Conservation (phyloP, 2,888 invertebrate genomes). For the Scaptomyza cyrtandrae region DNA sequence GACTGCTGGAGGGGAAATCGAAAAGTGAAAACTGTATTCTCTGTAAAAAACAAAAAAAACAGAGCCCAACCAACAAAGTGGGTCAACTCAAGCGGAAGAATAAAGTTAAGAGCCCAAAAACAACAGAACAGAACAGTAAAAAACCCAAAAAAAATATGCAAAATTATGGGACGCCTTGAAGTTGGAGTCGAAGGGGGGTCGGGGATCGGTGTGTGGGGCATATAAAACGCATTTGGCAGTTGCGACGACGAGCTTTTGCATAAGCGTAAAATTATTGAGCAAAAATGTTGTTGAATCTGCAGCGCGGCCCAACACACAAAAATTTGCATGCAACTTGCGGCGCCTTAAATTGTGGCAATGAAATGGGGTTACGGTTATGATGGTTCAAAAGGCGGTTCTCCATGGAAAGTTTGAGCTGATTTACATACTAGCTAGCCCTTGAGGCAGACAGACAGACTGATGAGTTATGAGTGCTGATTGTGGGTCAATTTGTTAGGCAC, state of each 20-base stretch:
- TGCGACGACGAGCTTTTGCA: slow-evolving; percentile 35
- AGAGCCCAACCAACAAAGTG: slow-evolving; percentile 36
- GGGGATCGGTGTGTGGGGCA: neutral
- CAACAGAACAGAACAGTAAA: neutral
- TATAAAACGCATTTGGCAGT: slow-evolving; percentile 3
- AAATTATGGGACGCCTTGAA: slow-evolving; percentile 42
- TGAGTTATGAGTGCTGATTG: slow-evolving; percentile 36
- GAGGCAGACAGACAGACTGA: neutral
- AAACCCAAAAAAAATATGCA: slow-evolving; percentile 34
- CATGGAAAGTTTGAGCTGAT: slow-evolving; percentile 6
- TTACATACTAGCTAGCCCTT: slow-evolving; percentile 26
- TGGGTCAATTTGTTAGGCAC: slow-evolving; percentile 52
- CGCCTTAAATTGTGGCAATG: slow-evolving; percentile 26
- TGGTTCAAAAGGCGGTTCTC: no score
- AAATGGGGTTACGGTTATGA: neutral
- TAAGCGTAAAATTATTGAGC: slow-evolving; percentile 57
- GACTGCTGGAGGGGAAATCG: neutral
- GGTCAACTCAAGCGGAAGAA: slow-evolving; percentile 50
- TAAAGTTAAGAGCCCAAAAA: slow-evolving; percentile 3
- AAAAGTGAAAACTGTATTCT: slow-evolving; percentile 21
- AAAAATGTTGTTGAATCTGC: slow-evolving; percentile 16
- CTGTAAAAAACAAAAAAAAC: neutral
- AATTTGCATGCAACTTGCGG: slow-evolving; percentile 52
- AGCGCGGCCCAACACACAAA: slow-evolving; percentile 11
- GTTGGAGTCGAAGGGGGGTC: neutral